These are phyloP conservation scores for Leptopilina myrica DNA, from an alignment of 2,888 invertebrate genomes.

Conservation along the genomic window DNA sequence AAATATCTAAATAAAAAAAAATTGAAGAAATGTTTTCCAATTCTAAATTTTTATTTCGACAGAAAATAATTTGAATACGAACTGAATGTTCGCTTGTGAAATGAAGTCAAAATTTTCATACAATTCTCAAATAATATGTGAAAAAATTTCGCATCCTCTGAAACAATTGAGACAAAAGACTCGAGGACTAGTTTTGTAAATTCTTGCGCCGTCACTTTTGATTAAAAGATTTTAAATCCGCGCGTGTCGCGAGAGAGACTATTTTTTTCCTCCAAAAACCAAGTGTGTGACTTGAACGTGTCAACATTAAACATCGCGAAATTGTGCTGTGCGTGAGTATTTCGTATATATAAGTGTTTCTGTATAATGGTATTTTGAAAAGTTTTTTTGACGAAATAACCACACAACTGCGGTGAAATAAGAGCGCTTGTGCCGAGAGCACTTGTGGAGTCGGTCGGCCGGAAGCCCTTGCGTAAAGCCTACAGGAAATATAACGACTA, in stretches of 20 bases:
- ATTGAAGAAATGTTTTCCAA: too few species aligned
- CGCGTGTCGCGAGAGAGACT: too few species aligned
- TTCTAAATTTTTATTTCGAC: too few species aligned
- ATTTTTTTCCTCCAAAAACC: not conserved
- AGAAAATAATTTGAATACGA: not conserved
- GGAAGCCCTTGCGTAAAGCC: slow-evolving; percentile 59
- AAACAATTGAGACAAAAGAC: slow-evolving; percentile 13
- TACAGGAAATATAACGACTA: slow-evolving; percentile 54
- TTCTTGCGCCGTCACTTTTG: too few species aligned
- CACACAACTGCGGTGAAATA: slow-evolving; percentile 51
- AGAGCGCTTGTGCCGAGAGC: slow-evolving; percentile 46
- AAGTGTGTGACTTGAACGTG: slow-evolving; percentile 32
- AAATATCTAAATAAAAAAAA: too few species aligned
- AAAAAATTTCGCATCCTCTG: slow-evolving; percentile 20
- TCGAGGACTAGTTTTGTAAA: not conserved
- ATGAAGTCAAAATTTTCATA: not conserved
- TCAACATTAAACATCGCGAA: not conserved
- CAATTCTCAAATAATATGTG: not conserved
- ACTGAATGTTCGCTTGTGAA: not conserved
- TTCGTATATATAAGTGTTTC: too few species aligned
- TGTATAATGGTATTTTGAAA: slow-evolving; percentile 44
- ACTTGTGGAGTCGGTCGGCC: slow-evolving; percentile 47
- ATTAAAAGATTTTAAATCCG: too few species aligned
- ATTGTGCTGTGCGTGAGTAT: too few species aligned
- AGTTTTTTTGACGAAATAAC: slow-evolving; percentile 53